Base-by-base conservation (phyloP, 2,888 invertebrate genomes). In the Troilus luridus region DNA sequence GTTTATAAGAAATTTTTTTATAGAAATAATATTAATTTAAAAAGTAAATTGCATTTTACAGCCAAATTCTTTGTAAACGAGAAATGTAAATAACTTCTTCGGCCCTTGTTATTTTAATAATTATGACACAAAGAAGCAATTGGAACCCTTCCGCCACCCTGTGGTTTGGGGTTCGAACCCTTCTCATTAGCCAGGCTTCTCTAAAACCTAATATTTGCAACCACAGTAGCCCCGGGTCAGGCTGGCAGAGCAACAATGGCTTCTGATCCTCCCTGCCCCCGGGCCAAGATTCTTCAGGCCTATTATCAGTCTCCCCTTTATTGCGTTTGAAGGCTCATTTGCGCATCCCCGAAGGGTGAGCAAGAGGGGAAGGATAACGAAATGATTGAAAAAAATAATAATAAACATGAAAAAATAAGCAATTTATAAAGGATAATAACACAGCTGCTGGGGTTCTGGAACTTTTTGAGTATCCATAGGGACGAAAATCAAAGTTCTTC, bases 241-340 rank as follows among this genome's bases (percentile, higher is more conserved):
- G 9, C 72, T 41, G 41, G 41, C 41, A 21, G 17, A 77, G 41
- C 72, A 77, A 77, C 72, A 85, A 58, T 58, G 56, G 5, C 56
- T 19, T 41, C 21, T 21, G 21, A 21, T 54, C 54, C 81, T 8
- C 7, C 8, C 24, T 54, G 21, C 11, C 85, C 85, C 56, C 56
- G 56, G 85, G 85, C 85, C 11, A 27, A 19, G 21, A 85, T 85
- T 81, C 85, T n/a, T 54, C 85, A 21, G 56, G 54, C 21, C 85
- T 58, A 85, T 85, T 85, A 85, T 85, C 56, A 56, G 8, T 11
- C 56, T 17, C 85, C 85, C 85, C 85, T 85, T 85, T 85, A 85
- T 85, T 85, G 85, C 85, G 12, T 85, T 85, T 85, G 85, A 85
- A 85, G 85, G 85, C 85, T 85, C 85, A 85, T 85, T 85, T 85